phyloP scores from a whole-genome alignment of 2,888 invertebrate species.

The Drosophila maculinotata region DNA sequence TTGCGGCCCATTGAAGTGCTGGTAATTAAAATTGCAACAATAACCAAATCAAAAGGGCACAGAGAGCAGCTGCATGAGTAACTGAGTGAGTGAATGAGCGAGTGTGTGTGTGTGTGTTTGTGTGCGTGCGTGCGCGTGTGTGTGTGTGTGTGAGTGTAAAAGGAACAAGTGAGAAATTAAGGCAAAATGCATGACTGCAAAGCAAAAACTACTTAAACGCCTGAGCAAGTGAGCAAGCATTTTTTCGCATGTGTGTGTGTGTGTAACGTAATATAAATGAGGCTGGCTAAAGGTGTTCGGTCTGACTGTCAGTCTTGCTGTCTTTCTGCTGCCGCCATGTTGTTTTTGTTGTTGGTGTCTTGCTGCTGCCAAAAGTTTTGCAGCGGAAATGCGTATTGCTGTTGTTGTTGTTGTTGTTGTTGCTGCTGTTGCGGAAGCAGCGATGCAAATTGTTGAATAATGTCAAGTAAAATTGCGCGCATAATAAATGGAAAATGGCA shows the following conservation, averaged over 20 bases:
- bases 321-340: constrained; percentile 16
- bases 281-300: constrained; percentile 64
- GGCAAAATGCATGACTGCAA: constrained; percentile 52
- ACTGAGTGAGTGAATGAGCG: constrained; percentile 3
- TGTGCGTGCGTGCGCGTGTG: constrained; percentile 1
- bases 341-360: constrained; percentile 27
- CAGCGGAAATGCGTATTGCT: constrained; percentile 55
- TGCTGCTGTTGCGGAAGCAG: constrained; percentile 58
- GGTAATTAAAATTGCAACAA: constrained; percentile 77
- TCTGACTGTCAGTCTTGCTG: constrained; percentile 25
- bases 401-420: constrained; percentile 12
- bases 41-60: constrained; percentile 70
- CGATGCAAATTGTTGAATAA: constrained; percentile 75
- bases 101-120: constrained; percentile 12
- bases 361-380: constrained; percentile 63
- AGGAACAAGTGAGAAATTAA: constrained; percentile 71
- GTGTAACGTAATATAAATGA: constrained; percentile 51
- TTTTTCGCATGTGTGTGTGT: constrained; percentile 44
- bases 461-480: constrained; percentile 71
- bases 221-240: constrained; percentile 65
- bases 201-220: constrained; percentile 20
- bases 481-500: constrained; percentile 53
- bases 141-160: constrained; percentile 33
- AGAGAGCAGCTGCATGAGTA: constrained; percentile 40
- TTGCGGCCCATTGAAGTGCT: constrained; percentile 59